A percentile compares a stretch with the other conserved stretches of the same genome.
phyloP scores from a whole-genome alignment of 2,113 vertebrate species.

The Varanus salvator region DNA sequence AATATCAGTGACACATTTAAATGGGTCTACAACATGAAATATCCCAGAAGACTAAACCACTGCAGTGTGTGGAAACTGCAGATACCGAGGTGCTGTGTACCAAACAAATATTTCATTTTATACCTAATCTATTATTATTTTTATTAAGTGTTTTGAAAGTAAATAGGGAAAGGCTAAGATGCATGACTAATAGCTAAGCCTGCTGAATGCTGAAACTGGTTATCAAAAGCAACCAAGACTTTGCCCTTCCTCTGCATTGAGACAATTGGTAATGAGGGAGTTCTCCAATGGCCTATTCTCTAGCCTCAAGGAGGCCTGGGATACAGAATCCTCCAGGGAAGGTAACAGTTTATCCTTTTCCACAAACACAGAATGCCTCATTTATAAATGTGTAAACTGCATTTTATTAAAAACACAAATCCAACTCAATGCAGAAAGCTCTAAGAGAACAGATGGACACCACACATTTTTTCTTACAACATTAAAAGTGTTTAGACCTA shows the following conservation, averaged over 20 bases:
- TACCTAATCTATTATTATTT: slow-evolving; percentile 93
- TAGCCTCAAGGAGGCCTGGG: slow-evolving; percentile 90
- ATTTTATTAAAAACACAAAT: slow-evolving; percentile 85
- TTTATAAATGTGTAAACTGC: slow-evolving; percentile 88
- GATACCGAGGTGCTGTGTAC: slow-evolving; percentile 89
- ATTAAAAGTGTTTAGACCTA: slow-evolving; percentile 53
- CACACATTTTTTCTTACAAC: slow-evolving; percentile 67
- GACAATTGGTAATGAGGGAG: slow-evolving; percentile 98
- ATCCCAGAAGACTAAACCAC: slow-evolving; percentile 88
- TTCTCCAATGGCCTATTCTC: slow-evolving; percentile 88
- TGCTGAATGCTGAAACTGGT: slow-evolving; percentile 96
- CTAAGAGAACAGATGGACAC: slow-evolving; percentile 80
- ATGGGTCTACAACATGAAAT: slow-evolving; percentile 86
- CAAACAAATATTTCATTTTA: slow-evolving; percentile 89
- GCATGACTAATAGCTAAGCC: slow-evolving; percentile 99
- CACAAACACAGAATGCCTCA: slow-evolving; percentile 89
- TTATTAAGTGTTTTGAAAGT: slow-evolving; percentile 93
- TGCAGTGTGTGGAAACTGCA: slow-evolving; percentile 86
- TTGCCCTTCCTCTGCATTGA: slow-evolving; percentile 93
- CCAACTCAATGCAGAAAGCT: slow-evolving; percentile 77
- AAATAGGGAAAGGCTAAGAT: slow-evolving; percentile 92
- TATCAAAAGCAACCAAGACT: slow-evolving; percentile 95
- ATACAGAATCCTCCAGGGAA: slow-evolving; percentile 87
- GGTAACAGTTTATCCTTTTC: slow-evolving; percentile 89
- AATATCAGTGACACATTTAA: slow-evolving; percentile 89